Conservation (phyloP, 2,113 vertebrate genomes). For the Ceratotherium simum region DNA sequence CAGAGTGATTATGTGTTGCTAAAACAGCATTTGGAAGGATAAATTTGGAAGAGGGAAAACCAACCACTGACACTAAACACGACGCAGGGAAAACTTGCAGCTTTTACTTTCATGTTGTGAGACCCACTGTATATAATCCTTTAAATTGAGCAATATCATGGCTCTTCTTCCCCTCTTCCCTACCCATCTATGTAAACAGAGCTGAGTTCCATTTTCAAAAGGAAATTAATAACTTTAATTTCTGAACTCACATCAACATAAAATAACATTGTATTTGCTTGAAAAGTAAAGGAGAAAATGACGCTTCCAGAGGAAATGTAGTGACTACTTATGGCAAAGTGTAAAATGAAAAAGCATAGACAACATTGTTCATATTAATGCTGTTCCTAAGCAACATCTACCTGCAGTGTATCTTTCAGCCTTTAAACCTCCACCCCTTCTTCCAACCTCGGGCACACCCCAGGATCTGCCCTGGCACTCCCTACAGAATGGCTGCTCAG, state of each 20-base stretch:
- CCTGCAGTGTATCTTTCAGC: not conserved
- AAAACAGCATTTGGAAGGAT: slow-evolving; percentile 83
- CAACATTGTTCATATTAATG: not conserved
- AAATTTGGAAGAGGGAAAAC: slow-evolving; percentile 78
- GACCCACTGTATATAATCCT: not conserved
- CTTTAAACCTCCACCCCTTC: not conserved
- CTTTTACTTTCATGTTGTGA: slow-evolving; percentile 40
- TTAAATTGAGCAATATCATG: not conserved
- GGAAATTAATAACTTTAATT: slow-evolving; percentile 42
- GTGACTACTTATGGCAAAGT: not conserved
- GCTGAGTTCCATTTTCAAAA: slow-evolving; percentile 31
- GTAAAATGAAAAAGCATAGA: not conserved
- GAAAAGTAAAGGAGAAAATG: slow-evolving; percentile 45
- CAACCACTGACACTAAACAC: slow-evolving; percentile 74
- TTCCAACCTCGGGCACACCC: not conserved
- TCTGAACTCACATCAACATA: slow-evolving; percentile 42
- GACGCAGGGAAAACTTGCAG: slow-evolving; percentile 72
- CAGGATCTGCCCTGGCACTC: not conserved
- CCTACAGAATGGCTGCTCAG: not conserved
- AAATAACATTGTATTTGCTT: slow-evolving; percentile 15
- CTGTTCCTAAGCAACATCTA: not conserved
- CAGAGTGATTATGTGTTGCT: slow-evolving; percentile 77
- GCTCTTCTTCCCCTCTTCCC: not conserved
- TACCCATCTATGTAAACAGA: not conserved
- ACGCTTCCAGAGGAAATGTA: not conserved